Evolutionary conservation across 1,140 invertebrate genomes (phyloP), one percentile per base, ranked within the genome.

Genomic region (Drosophila hydei): DNA sequence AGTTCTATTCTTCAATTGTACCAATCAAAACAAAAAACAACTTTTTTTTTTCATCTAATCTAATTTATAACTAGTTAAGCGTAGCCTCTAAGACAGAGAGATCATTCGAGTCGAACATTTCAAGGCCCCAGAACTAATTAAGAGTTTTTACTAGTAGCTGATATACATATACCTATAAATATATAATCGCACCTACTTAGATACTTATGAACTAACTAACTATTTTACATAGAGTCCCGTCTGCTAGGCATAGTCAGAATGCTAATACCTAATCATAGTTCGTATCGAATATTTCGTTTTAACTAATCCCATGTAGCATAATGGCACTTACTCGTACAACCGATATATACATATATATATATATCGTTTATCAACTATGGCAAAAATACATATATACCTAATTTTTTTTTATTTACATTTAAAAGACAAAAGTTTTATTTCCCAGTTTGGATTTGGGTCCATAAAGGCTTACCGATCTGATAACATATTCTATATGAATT

Each of bases 1-100:
- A 87, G 77, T 87, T 33, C 77, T 85, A 85, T 73, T 85, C 80
- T 80, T 77, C 69, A 79, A 79, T 75, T 11, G 81, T 77, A 87
- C 65, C 72, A 83, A 84, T 12, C 51, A 12, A 48, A 54, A n/a
- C 14, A 55, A 18, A 42, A 52, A 23, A 48, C 38, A 19, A 27
- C 8, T 47, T 48, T 42, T 77, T 72, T 83, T 65, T 84, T 73
- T 72, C 7, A 36, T 38, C 56, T 62, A 70, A 52, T 61, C n/a
- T 19, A 68, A 61, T 63, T 38, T 65, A 23, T 54, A 64, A 48
- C 54, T 61, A 68, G 65, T 42, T 75, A 75, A 64, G 54, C 11
- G 80, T 71, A 81, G 61, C 38, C 23, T 11, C 16, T 83, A 69
- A 72, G 70, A 42, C 56, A 43, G 5, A 12, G 6, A 11, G 30